Evolutionary conservation across 2,797 vertebrate species (phyloP).

Genomic region (Coluber constrictor): DNA sequence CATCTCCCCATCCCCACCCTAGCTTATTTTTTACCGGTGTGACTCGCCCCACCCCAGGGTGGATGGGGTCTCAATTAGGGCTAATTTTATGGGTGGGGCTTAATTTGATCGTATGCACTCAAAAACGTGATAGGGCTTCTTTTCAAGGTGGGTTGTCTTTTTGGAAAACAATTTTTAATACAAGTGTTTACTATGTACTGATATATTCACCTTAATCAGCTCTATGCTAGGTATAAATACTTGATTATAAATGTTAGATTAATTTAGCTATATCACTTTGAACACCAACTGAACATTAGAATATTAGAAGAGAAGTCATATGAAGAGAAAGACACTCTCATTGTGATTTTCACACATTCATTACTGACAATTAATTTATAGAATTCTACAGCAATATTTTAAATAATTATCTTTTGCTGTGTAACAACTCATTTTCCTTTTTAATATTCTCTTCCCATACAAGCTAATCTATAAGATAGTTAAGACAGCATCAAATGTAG

Average conservation of each 20-base stretch:
- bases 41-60: too few relatives aligned
- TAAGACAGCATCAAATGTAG: slow-evolving; percentile 86
- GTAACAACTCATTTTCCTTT: slow-evolving; percentile 64
- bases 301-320: not conserved
- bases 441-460: slow-evolving; percentile 52
- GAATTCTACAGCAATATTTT: not conserved
- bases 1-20: too few relatives aligned
- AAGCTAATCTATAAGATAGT: slow-evolving; percentile 69
- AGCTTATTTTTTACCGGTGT: too few relatives aligned
- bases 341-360: not conserved
- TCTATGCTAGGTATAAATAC: not conserved
- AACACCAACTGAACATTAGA: not conserved
- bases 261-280: not conserved
- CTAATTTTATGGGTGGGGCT: too few relatives aligned
- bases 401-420: slow-evolving; percentile 50
- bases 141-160: too few relatives aligned
- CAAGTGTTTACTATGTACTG: too few relatives aligned
- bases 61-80: too few relatives aligned
- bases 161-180: too few relatives aligned
- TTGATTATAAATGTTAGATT: not conserved
- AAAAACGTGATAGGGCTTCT: too few relatives aligned
- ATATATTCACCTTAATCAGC: too few relatives aligned
- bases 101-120: too few relatives aligned
- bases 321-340: not conserved
- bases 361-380: not conserved